Conservation (phyloP, 2,113 vertebrate genomes). For the Strix uralensis region DNA sequence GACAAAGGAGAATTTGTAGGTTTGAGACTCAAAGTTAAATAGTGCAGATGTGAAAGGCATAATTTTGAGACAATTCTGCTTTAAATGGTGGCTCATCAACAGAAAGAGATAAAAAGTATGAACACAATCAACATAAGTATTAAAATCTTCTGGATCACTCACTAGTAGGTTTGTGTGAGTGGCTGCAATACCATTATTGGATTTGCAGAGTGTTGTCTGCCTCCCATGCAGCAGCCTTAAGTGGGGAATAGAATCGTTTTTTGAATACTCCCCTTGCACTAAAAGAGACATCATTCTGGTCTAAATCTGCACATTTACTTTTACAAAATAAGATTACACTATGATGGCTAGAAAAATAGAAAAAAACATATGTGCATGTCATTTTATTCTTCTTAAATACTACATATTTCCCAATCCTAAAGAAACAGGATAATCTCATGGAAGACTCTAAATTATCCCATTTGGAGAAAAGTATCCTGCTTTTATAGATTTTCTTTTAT, state of each 20-base stretch:
- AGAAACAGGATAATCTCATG: not conserved
- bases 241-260: not conserved
- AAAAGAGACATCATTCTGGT: not conserved
- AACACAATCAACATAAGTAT: not conserved
- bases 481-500: not conserved
- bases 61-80: not conserved
- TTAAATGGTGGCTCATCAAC: not conserved
- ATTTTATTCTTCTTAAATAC: slow-evolving; percentile 1
- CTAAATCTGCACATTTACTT: slow-evolving; percentile 17
- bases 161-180: not conserved
- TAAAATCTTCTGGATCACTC: not conserved
- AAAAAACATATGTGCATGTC: slow-evolving; percentile 39
- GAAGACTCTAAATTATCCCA: not conserved
- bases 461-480: not conserved
- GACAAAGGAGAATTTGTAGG: not conserved
- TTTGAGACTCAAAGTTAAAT: not conserved
- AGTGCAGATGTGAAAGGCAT: not conserved
- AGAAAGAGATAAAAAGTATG: not conserved
- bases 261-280: not conserved
- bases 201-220: not conserved
- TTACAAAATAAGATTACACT: not conserved
- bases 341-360: slow-evolving; percentile 24
- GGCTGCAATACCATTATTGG: not conserved
- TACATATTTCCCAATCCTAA: not conserved
- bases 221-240: not conserved